Percentiles rank a stretch among this genome's conserved stretches.
phyloP scores from a whole-genome alignment of 2,113 vertebrate species.

The Microcebus griseorufus region DNA sequence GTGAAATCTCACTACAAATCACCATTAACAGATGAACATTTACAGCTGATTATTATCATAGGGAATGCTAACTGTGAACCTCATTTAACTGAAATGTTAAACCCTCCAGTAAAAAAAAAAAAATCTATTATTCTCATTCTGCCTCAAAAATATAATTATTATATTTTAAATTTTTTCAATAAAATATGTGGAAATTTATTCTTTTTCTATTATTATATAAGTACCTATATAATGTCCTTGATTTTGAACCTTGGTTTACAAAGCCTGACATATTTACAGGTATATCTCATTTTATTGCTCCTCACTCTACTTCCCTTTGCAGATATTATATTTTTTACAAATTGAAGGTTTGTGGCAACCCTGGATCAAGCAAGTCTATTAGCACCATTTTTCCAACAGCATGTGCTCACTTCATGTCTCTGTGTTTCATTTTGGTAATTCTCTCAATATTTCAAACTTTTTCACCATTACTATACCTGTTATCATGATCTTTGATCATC shows the following conservation, averaged over 20 bases:
- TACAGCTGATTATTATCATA: constrained; percentile 29
- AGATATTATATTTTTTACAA: background rate
- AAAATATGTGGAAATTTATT: background rate
- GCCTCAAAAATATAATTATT: background rate
- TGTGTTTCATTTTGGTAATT: background rate
- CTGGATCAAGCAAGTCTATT: background rate
- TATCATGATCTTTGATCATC: background rate
- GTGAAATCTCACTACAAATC: constrained; percentile 63
- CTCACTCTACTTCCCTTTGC: background rate
- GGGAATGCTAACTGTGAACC: background rate
- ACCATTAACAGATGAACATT: constrained; percentile 6
- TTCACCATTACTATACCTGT: background rate
- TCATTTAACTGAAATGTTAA: constrained; percentile 20
- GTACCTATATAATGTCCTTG: background rate
- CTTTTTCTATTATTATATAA: background rate
- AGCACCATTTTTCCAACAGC: background rate
- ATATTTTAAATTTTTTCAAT: background rate
- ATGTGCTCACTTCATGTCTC: background rate
- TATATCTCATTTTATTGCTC: background rate
- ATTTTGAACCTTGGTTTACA: background rate
- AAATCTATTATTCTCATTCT: background rate
- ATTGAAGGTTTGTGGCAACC: background rate
- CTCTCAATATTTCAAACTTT: background rate
- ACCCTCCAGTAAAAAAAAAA: background rate
- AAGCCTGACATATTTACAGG: background rate